Conservation (phyloP, 2,113 vertebrate genomes). For the Astur gentilis region DNA sequence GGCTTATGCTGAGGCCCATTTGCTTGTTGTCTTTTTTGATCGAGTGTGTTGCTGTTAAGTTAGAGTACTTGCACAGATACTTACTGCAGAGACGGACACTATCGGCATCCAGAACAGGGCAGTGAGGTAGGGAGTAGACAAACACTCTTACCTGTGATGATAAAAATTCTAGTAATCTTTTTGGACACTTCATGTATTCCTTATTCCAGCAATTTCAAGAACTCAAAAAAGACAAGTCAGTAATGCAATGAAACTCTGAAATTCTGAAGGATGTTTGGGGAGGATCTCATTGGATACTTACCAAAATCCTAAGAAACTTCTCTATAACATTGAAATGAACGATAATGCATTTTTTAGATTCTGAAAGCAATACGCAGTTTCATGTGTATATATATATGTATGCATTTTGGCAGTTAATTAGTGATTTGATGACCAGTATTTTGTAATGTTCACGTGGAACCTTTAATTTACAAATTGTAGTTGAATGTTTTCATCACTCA, state of each 20-base stretch:
- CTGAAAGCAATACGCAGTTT: background rate
- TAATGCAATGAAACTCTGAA: background rate
- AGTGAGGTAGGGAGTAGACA: background rate
- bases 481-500: background rate
- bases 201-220: background rate
- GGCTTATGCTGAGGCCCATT: background rate
- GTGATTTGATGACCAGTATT: background rate
- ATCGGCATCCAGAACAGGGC: background rate
- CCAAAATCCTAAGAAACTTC: background rate
- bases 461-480: background rate
- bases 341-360: background rate
- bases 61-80: background rate
- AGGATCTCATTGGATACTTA: background rate
- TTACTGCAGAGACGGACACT: background rate
- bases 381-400: rapidly evolving
- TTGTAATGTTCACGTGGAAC: background rate
- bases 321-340: background rate
- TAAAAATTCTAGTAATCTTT: background rate
- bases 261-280: background rate
- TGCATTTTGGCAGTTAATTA: background rate
- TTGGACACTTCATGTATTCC: background rate
- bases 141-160: background rate
- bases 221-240: background rate
- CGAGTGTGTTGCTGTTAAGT: background rate
- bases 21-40: background rate